Evolutionary conservation across 2,797 vertebrate genomes (phyloP).

Genomic region (Leptoclinus maculatus): DNA sequence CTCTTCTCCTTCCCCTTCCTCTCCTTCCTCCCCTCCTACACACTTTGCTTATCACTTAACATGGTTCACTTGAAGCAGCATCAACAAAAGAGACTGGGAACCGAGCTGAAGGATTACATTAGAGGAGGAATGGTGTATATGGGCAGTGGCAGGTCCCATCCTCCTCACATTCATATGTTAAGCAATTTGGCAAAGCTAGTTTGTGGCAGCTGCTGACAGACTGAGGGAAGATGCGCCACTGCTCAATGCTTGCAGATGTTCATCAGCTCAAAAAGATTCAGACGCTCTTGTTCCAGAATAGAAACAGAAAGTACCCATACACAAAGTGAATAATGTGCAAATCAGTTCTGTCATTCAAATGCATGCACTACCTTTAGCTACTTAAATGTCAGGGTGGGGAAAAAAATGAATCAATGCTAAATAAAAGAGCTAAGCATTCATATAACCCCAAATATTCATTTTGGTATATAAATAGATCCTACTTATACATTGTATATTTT

Average conservation of each 20-base stretch:
- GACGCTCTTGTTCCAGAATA: slow-evolving; percentile 55
- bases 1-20: slow-evolving; percentile 37
- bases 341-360: slow-evolving; percentile 57
- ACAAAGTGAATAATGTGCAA: slow-evolving; percentile 59
- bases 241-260: slow-evolving; percentile 80
- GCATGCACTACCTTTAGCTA: slow-evolving; percentile 32
- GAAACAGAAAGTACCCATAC: slow-evolving; percentile 22
- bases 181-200: slow-evolving; percentile 64
- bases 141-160: slow-evolving; percentile 74
- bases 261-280: slow-evolving; percentile 68
- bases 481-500: not conserved
- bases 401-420: not conserved
- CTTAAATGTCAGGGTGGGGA: slow-evolving; percentile 12
- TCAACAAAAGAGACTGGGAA: slow-evolving; percentile 68
- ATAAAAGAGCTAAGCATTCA: slow-evolving; percentile 15
- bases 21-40: slow-evolving; percentile 61
- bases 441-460: slow-evolving; percentile 20
- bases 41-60: slow-evolving; percentile 78
- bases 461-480: slow-evolving; percentile 21
- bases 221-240: slow-evolving; percentile 52
- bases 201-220: slow-evolving; percentile 71
- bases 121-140: slow-evolving; percentile 59
- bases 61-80: slow-evolving; percentile 73
- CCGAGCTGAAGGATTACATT: slow-evolving; percentile 67
- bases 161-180: slow-evolving; percentile 77